A percentile compares a stretch with the other conserved stretches of the same genome.
These are phyloP conservation scores for Darevskia mixta DNA, from an alignment of 2,797 vertebrate species.

Conservation along the genomic window DNA sequence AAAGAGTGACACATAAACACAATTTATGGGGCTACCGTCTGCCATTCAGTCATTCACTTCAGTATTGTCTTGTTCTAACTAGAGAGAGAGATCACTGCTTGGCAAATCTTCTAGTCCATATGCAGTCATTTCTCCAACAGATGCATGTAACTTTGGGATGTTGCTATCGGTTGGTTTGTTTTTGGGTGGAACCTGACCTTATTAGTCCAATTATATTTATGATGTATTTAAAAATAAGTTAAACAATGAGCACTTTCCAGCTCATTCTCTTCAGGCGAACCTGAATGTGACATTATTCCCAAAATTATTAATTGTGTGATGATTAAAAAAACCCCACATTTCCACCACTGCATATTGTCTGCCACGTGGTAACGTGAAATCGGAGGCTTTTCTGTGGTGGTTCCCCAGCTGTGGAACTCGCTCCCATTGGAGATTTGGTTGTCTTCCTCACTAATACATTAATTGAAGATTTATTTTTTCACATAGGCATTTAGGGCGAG, in stretches of 20 bases:
- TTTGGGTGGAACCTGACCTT: neutral
- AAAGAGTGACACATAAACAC: conserved; percentile 22
- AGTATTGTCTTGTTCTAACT: conserved; percentile 40
- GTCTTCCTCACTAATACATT: too few relatives aligned
- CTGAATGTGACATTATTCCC: neutral
- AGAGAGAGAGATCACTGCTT: neutral
- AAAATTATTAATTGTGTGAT: too few relatives aligned
- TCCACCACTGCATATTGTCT: too few relatives aligned
- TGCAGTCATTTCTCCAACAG: conserved; percentile 25
- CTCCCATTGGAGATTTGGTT: too few relatives aligned
- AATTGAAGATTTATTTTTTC: too few relatives aligned
- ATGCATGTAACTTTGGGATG: conserved; percentile 27
- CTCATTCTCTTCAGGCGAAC: neutral
- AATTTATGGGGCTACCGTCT: conserved; percentile 18
- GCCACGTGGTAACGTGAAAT: too few relatives aligned
- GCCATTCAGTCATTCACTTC: conserved; percentile 41
- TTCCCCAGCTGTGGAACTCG: too few relatives aligned
- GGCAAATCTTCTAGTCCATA: conserved; percentile 51
- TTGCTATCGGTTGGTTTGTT: neutral
- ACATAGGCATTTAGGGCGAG: too few relatives aligned
- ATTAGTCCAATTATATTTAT: neutral
- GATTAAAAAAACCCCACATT: too few relatives aligned
- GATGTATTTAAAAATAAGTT: neutral
- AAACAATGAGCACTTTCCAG: neutral
- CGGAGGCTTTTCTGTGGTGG: too few relatives aligned